A percentile compares a stretch with the other conserved stretches of the same genome.
These are phyloP conservation scores for Spheniscus humboldti DNA, from an alignment of 2,797 vertebrate species.

Conservation along the genomic window DNA sequence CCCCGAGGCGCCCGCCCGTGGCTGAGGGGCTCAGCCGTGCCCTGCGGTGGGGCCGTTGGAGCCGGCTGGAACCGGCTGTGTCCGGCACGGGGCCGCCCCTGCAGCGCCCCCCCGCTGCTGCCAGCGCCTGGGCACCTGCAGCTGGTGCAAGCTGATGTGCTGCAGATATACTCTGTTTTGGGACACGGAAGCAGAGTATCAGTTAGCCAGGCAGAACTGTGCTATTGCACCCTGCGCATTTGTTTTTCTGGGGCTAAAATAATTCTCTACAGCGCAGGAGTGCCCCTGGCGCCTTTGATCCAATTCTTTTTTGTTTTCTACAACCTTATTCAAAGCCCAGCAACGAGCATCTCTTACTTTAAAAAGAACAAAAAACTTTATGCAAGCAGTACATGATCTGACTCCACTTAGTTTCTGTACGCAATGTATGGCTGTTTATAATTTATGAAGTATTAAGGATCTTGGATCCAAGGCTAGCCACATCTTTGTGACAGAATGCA, in stretches of 20 bases:
- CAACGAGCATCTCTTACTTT: neutral
- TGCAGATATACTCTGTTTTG: neutral
- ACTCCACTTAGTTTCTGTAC: neutral
- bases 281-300: neutral
- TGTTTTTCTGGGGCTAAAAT: neutral
- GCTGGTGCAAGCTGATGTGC: fast-evolving
- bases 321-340: neutral
- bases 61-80: neutral
- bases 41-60: no score
- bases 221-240: fast-evolving
- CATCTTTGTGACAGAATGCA: neutral
- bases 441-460: neutral
- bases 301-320: neutral
- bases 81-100: neutral
- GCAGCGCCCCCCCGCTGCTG: neutral
- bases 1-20: no score
- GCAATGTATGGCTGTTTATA: neutral
- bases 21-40: no score
- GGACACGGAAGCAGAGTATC: neutral
- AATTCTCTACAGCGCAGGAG: neutral
- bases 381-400: neutral
- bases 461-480: neutral
- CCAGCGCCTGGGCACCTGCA: neutral
- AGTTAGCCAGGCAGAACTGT: neutral
- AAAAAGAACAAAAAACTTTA: neutral